Percentiles rank a stretch among this genome's conserved stretches.
Evolutionary conservation across 2,113 vertebrate genomes (phyloP).

Genomic region (Cyprinodon variegatus): DNA sequence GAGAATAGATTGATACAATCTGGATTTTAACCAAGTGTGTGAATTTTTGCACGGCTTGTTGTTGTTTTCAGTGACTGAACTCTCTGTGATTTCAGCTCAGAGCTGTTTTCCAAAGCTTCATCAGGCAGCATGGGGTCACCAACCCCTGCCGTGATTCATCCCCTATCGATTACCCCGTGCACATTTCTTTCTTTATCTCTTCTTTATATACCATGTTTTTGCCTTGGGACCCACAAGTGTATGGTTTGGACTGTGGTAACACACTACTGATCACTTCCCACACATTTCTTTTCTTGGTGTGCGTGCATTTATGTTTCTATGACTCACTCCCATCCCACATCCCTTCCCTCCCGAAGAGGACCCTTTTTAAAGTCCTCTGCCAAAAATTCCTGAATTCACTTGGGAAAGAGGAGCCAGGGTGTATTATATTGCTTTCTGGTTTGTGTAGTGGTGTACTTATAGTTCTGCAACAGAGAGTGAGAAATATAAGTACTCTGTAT

Average conservation of each 20-base stretch:
- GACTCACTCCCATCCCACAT: slow-evolving; percentile 64
- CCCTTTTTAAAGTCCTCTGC: slow-evolving; percentile 39
- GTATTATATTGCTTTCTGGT: slow-evolving; percentile 12
- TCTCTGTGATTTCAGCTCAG: background rate
- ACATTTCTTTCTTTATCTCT: slow-evolving; percentile 2
- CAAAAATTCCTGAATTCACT: slow-evolving; percentile 30
- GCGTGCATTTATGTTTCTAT: slow-evolving; percentile 27
- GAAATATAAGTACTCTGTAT: background rate
- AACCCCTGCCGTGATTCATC: slow-evolving; percentile 34
- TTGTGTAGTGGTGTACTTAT: background rate
- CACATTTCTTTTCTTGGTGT: slow-evolving; percentile 54
- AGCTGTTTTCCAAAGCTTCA: slow-evolving; percentile 2
- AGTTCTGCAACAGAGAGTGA: background rate
- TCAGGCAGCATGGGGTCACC: background rate
- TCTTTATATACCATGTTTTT: slow-evolving; percentile 13
- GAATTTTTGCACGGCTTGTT: slow-evolving; percentile 9
- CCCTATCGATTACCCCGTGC: slow-evolving; percentile 23
- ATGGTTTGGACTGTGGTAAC: slow-evolving; percentile 31
- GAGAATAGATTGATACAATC: background rate
- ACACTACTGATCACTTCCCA: slow-evolving; percentile 55
- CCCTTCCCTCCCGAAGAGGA: slow-evolving; percentile 37
- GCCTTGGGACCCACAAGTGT: slow-evolving; percentile 38
- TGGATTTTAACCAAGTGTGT: background rate
- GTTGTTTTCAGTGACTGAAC: slow-evolving; percentile 6
- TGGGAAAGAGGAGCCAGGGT: background rate